Percentiles rank a stretch among this genome's conserved stretches.
Evolutionary conservation across 2,113 vertebrate species (phyloP).

Genomic region (Ifrita kowaldi): DNA sequence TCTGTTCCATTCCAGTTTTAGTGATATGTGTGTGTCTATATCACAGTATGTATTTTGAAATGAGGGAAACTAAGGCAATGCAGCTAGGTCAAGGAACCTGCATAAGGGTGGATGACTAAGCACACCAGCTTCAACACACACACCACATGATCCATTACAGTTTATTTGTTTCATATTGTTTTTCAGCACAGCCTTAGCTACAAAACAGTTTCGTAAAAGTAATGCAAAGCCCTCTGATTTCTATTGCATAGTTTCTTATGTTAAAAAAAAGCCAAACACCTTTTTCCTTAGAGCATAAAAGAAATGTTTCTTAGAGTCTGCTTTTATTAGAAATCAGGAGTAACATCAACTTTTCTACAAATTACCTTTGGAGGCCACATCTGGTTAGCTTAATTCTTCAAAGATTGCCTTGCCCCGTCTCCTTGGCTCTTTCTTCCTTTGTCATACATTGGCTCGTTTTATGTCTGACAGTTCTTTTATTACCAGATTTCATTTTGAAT

Average conservation of each 20-base stretch:
- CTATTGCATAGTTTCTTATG: background rate
- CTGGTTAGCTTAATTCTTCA: slow-evolving; percentile 47
- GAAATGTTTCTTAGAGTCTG: background rate
- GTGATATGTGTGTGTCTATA: background rate
- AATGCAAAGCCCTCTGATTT: background rate
- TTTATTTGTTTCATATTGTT: background rate
- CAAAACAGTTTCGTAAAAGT: background rate
- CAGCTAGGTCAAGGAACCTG: background rate
- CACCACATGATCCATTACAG: background rate
- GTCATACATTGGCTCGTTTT: slow-evolving; percentile 41
- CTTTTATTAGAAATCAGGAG: slow-evolving; percentile 28
- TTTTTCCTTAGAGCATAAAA: background rate
- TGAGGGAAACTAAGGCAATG: background rate
- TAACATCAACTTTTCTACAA: slow-evolving; percentile 4
- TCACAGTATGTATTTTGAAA: background rate
- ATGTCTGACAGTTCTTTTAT: slow-evolving; percentile 49
- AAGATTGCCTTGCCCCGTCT: slow-evolving; percentile 7
- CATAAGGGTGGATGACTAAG: background rate
- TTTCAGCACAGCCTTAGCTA: background rate
- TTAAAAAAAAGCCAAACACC: background rate
- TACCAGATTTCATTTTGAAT: slow-evolving; percentile 61
- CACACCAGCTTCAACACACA: background rate
- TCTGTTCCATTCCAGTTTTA: background rate
- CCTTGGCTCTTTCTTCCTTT: slow-evolving; percentile 35
- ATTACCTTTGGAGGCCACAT: slow-evolving; percentile 28